Base-by-base conservation (phyloP, 2,113 vertebrate species). In the Peromyscus leucopus region DNA sequence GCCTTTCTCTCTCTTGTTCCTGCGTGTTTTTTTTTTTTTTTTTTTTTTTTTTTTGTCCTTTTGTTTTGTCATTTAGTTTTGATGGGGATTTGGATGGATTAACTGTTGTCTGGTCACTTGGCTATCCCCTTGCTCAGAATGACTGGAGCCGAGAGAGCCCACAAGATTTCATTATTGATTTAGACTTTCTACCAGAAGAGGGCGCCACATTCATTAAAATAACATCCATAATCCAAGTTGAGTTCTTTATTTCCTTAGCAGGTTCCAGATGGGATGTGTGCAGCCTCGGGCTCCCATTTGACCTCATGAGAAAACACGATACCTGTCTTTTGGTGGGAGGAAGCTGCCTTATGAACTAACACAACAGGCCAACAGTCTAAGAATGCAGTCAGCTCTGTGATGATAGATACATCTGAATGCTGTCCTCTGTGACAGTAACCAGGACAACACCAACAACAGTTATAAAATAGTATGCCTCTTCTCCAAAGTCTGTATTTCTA, bases 181-280 rank as follows among this genome's bases (percentile, higher is more conserved):
- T 88, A 82, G 12, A 1, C 71, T 96, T 97, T 71, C 17, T 0
- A 84, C 98, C 99, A 98, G 98, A 88, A 99, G 99, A 98, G 99
- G 98, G 98, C 98, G 98, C 98, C 94, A 98, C 96, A 91, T 97
- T 96, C 98, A 82, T 97, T 98, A 94, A 98, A 99, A 98, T 33
- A 39, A 4, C 92, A 22, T 26, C 67, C 63, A 51, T 85, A 90
- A 90, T 94, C 91, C 7, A 83, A 46, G 51, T 74, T 42, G 51
- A 3, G 26, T 72, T 92, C 51, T 67, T 24, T 2, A 22, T 6
- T 57, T 78, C 31, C 57, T 28, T 24, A 16, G 75, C 42, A 19
- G 51, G 76, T 85, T 84, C 86, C 80, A 61, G 82, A 74, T 2
- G 46, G 75, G 48, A 55, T 19, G 33, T 28, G 1, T 46, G 48